Conservation (phyloP, 30 jellyfish, hydroid and myxozoan genomes). For the Haliclystus octoradiatus region DNA sequence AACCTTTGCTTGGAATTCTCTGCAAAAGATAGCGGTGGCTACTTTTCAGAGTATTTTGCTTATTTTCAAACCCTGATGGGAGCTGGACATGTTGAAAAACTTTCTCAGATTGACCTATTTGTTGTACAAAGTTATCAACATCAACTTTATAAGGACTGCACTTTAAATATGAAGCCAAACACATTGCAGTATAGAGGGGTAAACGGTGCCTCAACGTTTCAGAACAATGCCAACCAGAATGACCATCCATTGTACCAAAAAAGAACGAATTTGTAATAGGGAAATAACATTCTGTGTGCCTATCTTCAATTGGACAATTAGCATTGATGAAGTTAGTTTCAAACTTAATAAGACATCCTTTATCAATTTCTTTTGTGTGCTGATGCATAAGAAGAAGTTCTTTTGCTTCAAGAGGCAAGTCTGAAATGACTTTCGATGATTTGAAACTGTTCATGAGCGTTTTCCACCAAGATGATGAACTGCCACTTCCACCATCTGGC, state of each 20-base stretch:
- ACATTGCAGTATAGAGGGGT: slow-evolving; percentile 61
- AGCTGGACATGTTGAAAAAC: slow-evolving; percentile 12
- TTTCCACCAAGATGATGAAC: not conserved
- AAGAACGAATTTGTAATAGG: slow-evolving; percentile 21
- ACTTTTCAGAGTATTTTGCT: slow-evolving; percentile 45
- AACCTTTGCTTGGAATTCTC: not conserved
- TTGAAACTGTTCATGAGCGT: not conserved
- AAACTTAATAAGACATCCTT: slow-evolving; percentile 53
- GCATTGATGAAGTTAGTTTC: slow-evolving; percentile 84
- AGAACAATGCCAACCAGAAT: slow-evolving; percentile 97
- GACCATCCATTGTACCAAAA: slow-evolving; percentile 95
- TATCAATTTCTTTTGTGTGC: slow-evolving; percentile 10
- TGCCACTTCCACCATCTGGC: not conserved
- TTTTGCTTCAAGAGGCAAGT: not conserved
- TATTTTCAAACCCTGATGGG: slow-evolving; percentile 45
- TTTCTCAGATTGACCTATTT: not conserved
- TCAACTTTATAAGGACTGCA: not conserved
- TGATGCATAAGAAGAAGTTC: slow-evolving; percentile 21
- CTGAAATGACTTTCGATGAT: not conserved
- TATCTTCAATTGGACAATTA: slow-evolving; percentile 86
- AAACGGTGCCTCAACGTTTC: slow-evolving; percentile 56
- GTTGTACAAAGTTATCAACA: not conserved
- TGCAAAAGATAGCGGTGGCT: slow-evolving; percentile 38
- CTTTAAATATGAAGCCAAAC: slow-evolving; percentile 10
- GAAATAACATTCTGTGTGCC: slow-evolving; percentile 78